Evolutionary conservation across 2,888 invertebrate genomes (phyloP).

Genomic region (Ennomos fuscantarius): DNA sequence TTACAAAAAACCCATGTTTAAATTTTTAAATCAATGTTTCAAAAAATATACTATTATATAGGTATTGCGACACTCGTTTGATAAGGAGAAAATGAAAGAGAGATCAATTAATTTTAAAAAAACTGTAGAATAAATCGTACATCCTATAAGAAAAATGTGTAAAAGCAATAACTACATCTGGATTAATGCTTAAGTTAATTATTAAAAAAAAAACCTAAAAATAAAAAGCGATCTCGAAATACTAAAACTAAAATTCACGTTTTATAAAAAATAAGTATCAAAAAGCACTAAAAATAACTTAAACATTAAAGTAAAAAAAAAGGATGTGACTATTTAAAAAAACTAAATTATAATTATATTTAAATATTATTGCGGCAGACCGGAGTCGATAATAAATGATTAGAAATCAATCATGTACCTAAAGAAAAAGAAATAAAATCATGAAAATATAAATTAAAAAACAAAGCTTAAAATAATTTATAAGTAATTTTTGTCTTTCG

Average conservation of each 20-base stretch:
- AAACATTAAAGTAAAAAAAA: conserved; percentile 37
- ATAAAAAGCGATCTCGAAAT: conserved; percentile 11
- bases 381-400: conserved; percentile 40
- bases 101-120: no score
- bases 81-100: no score
- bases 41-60: no score
- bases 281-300: conserved; percentile 30
- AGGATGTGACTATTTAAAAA: conserved; percentile 77
- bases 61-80: no score
- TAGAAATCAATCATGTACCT: conserved; percentile 83
- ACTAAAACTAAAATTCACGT: conserved; percentile 14
- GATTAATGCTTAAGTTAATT: no score
- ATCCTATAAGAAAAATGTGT: no score
- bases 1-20: no score
- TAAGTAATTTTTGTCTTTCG: conserved; percentile 6
- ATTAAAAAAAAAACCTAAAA: conserved; percentile 36
- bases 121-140: no score
- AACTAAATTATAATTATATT: conserved; percentile 46
- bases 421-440: conserved; percentile 47
- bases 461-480: conserved; percentile 25
- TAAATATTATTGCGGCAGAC: conserved; percentile 44
- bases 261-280: conserved; percentile 24
- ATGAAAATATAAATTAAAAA: conserved; percentile 34
- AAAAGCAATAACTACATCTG: no score
- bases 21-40: no score